Conservation (phyloP, 1,140 invertebrate genomes). For the Meloidogyne hapla region DNA sequence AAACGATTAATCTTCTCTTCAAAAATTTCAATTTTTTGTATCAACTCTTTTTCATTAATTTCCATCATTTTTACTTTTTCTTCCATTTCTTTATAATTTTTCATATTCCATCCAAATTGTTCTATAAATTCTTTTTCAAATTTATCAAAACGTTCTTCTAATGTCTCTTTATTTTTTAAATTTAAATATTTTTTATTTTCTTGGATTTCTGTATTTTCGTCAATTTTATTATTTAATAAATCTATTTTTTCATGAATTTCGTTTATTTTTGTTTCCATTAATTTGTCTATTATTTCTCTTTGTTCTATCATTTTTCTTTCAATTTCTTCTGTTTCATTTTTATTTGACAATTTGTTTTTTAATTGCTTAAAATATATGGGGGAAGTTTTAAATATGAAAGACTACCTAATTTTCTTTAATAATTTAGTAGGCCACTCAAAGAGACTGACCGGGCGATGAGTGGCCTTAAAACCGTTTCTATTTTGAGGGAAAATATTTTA, state of each 20-base stretch:
- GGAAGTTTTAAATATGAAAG: no score
- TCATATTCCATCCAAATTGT: neutral
- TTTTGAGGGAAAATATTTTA: no score
- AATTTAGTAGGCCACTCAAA: no score
- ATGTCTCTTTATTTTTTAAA: neutral
- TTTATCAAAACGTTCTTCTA: slow-evolving; percentile 3
- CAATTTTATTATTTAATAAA: neutral
- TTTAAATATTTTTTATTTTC: slow-evolving; percentile 3
- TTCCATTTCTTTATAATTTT: slow-evolving; percentile 4
- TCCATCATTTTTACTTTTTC: neutral
- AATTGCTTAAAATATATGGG: neutral
- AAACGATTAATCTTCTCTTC: neutral
- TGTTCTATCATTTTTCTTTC: neutral
- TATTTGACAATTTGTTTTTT: neutral
- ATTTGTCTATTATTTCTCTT: neutral
- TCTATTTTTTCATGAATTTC: neutral
- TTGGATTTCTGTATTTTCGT: neutral
- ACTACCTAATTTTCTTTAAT: no score
- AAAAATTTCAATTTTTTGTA: neutral
- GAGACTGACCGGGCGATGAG: no score
- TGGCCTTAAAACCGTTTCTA: no score
- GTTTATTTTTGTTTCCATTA: slow-evolving; percentile 1
- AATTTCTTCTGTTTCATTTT: neutral
- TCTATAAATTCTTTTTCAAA: slow-evolving; percentile 2
- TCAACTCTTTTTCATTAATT: neutral